Base-by-base conservation (phyloP, 23 tunicate genomes). In the Phallusia fumigata region DNA sequence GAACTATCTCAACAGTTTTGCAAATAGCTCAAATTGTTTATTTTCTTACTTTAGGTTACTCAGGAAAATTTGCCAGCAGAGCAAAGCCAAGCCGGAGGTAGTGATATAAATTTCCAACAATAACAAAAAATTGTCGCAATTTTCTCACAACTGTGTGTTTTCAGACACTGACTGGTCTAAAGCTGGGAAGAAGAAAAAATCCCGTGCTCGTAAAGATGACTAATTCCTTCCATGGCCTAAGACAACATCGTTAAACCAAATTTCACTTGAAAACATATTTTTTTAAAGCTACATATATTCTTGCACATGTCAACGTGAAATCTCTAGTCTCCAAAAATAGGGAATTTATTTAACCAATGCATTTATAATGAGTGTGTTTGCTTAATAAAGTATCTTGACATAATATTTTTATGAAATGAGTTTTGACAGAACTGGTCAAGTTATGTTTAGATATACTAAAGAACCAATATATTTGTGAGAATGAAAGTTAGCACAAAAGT, bases 191-290 rank as follows among this genome's bases (percentile, higher is more conserved):
- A 90, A 90, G 58, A 81, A 84, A 35, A 81, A 81, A 76, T 21
- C 52, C 40, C 88, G 84, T 53, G 80, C 84, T 30, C 80, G 95
- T 30, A 90, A 90, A 82, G 95, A 79, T 13, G 95, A 90, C n/a
- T 90, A 78, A 47, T 75, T 19, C 75, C 19, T n/a, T 3, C 5
- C 47, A 40, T 40, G 5, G 10, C 47, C 10, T n/a, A n/a, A 51
- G 26, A 16, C 2, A 22, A 58, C 69, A 24, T 24, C 69, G 16
- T 21, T 58, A 58, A 58, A 58, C 69, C 8, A 58, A 6, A 58
- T 58, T 21, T 58, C 69, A 11, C 69, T 16, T 24, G 47, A 40
- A 40, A 40, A 58, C 69, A 58, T 58, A 58, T 58, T 58, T 58
- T 58, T 58, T 22, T 58, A 58, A 58, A 58, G 2, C 69, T 58